Base-by-base conservation (phyloP, 2,797 vertebrate species). In the Danio choprae region DNA sequence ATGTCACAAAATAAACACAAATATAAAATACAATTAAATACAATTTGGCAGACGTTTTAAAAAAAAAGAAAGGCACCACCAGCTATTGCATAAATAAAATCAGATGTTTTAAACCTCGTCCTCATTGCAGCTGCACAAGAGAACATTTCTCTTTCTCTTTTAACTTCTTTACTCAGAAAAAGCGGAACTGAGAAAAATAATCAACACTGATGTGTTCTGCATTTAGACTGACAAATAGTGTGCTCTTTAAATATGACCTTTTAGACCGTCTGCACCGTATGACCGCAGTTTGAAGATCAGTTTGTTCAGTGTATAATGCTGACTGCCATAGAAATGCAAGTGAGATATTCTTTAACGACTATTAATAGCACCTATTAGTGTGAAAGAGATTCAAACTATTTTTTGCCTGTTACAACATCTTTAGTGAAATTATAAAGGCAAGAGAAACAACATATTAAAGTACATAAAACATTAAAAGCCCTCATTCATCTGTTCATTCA, bases 401-500 rank as follows among this genome's bases (percentile, higher is more conserved):
- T n/a, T 29, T 29, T 29, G 29, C 29, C 29, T 3, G 29, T 29
- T 29, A 29, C 29, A 29, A 29, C 1, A 3, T 29, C 29, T 29
- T 29, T 29, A 29, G 29, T 29, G 29, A 29, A 1, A 29, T 29
- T 29, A 29, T 29, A 29, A 56, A 43, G 50, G 22, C 67, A 62
- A 80, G 46, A 48, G 51, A 81, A 62, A 77, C 6, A 4, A 44
- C 53, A 20, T 10, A 46, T 15, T 67, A 18, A 29, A 22, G 43
- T 5, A 67, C 18, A 65, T 5, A 29, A 18, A 67, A 8, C 22
- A 20, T 48, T 48, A 48, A 48, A 67, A 46, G 18, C 40, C 18
- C 18, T 46, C 63, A 46, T 4, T 40, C 15, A 58, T 58, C 29
- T 29, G 12, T 3, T 29, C 12, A 7, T 59, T 59, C 0, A 7